Base-by-base conservation (phyloP, 1,140 invertebrate species). In the Eumeta japonica region DNA sequence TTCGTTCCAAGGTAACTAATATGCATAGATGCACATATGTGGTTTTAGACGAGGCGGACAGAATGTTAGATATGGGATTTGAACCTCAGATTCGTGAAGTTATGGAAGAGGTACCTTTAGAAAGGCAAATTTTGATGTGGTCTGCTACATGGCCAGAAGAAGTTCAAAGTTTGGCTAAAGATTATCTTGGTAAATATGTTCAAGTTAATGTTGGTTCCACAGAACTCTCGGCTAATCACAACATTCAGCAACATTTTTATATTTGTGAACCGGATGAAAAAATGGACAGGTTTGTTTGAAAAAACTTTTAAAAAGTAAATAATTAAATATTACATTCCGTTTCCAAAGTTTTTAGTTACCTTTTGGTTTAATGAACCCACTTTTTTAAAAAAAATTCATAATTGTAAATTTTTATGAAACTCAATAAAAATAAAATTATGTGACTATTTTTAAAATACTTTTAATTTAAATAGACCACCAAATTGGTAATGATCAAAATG, bases 61-160 rank as follows among this genome's bases (percentile, higher is more conserved):
- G 93, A 49, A 97, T 97, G 92, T 79, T 97, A 58, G 92, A 96
- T 67, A 97, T 97, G 94, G 94, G 94, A 63, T 98, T 98, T 75
- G 94, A 97, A 64, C 90, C 94, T 11, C 94, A 97, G 74, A 97
- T 97, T 52, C 80, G 93, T 48, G 79, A 88, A 45, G 95, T 96
- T 50, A 87, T 97, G 12, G 87, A 94, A 62, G 82, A 90, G 47
- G 86, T 74, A 3, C 67, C 67, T 5, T 32, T 55, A 16, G 67
- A 75, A 20, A 67, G 67, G 33, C 71, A 75, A 42, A 75, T 72
- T 36, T 46, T 72, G 31, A 75, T 75, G 71, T 90, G 87, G 77
- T 86, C 84, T 50, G 87, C 88, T n/a, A 90, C 88, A 1, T 90
- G 88, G 88, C 88, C 88, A 4, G 87, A 88, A 55, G 88, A 90